Conservation (phyloP, 2,888 invertebrate genomes). For the Parnassius glacialis region DNA sequence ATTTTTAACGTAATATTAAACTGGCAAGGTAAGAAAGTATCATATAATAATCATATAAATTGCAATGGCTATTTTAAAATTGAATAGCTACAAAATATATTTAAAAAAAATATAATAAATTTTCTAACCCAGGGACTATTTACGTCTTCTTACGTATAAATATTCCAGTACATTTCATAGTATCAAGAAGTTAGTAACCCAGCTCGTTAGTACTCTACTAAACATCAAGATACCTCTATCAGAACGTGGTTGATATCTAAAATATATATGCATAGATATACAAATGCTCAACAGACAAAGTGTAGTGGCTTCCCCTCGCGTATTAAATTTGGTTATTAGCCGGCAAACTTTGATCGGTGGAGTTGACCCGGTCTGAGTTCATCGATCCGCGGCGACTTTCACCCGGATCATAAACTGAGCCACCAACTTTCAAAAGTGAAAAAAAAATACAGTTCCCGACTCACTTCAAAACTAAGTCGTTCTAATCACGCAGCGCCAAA, state of each 20-base stretch:
- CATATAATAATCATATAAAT: too few relatives aligned
- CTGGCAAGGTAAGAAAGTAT: too few relatives aligned
- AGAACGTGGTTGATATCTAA: constrained; percentile 13
- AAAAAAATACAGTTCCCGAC: constrained; percentile 72
- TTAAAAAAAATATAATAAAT: too few relatives aligned
- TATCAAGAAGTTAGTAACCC: constrained; percentile 1
- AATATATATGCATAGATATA: constrained; percentile 19
- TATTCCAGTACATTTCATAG: constrained; percentile 3
- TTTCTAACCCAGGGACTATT: not conserved
- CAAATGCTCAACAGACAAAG: constrained; percentile 42
- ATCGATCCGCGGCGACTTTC: constrained; percentile 78
- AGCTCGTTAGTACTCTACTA: constrained; percentile 16
- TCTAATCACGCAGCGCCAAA: constrained; percentile 79
- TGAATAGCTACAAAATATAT: too few relatives aligned
- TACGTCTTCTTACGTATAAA: too few relatives aligned
- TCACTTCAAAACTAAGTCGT: constrained; percentile 80
- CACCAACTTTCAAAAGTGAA: constrained; percentile 80
- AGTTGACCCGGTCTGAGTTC: constrained; percentile 71
- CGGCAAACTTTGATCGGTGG: constrained; percentile 71
- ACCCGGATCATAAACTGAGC: constrained; percentile 80
- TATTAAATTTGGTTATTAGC: constrained; percentile 77
- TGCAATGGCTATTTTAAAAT: too few relatives aligned
- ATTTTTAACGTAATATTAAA: too few relatives aligned
- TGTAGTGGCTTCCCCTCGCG: constrained; percentile 60
- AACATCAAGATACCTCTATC: constrained; percentile 11